phyloP scores from a whole-genome alignment of 2,888 invertebrate species.

The Orchesella flavescens region DNA sequence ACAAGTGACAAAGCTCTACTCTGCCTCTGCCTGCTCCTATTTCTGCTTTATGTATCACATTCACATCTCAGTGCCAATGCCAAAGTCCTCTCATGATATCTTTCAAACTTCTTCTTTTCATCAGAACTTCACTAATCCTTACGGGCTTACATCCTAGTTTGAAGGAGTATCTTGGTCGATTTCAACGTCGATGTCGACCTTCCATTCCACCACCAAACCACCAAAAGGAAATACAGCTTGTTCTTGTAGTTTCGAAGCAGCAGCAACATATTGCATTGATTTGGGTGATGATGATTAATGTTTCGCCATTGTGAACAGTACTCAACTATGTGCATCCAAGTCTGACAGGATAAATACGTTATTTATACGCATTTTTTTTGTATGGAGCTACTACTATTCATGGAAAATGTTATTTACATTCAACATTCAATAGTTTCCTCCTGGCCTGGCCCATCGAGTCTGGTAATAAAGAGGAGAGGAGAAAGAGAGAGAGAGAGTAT shows the following conservation, averaged over 20 bases:
- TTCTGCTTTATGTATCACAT: too few species aligned
- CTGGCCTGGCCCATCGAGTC: background rate
- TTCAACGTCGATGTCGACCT: too few species aligned
- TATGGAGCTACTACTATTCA: slow-evolving; percentile 43
- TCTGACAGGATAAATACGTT: slow-evolving; percentile 61
- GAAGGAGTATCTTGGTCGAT: too few species aligned
- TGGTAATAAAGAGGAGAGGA: background rate
- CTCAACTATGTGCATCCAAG: slow-evolving; percentile 26
- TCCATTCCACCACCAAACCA: background rate
- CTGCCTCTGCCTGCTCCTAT: too few species aligned
- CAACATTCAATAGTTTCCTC: slow-evolving; percentile 7
- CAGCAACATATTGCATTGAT: slow-evolving; percentile 36
- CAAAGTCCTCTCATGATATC: too few species aligned
- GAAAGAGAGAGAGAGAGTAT: background rate
- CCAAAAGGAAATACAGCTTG: background rate
- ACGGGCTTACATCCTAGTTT: background rate
- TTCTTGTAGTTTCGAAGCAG: background rate
- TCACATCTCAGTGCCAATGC: too few species aligned
- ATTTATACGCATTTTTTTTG: slow-evolving; percentile 55
- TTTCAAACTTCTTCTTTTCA: background rate
- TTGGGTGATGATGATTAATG: slow-evolving; percentile 61
- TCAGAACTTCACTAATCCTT: slow-evolving; percentile 18
- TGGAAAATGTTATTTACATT: slow-evolving; percentile 47
- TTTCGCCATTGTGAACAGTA: slow-evolving; percentile 45
- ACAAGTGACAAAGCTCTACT: slow-evolving; percentile 36